These are phyloP conservation scores for Galbula dea DNA, from an alignment of 2,113 vertebrate genomes.

Conservation along the genomic window DNA sequence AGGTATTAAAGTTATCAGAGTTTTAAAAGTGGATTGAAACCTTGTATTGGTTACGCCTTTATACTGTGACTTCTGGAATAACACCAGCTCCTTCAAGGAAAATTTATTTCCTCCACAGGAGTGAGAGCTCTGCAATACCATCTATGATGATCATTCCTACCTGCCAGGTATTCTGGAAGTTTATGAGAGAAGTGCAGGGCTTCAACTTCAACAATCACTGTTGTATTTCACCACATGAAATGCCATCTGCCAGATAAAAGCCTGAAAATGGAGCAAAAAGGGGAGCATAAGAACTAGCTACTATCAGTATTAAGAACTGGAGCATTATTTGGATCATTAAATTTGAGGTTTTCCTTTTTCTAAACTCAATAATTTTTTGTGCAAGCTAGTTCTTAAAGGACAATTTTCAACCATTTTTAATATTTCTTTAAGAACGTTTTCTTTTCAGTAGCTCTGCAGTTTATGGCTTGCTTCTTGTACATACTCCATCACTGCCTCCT, in stretches of 20 bases:
- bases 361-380: background rate
- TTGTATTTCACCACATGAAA: background rate
- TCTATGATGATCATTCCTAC: background rate
- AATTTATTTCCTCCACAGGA: background rate
- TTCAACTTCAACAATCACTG: background rate
- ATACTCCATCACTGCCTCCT: background rate
- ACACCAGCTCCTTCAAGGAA: background rate
- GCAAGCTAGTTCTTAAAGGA: background rate
- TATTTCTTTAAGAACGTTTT: background rate
- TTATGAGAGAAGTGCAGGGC: background rate
- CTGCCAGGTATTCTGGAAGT: background rate
- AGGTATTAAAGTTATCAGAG: background rate
- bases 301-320: background rate
- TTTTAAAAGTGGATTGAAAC: background rate
- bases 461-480: background rate
- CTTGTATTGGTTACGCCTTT: background rate
- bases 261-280: background rate
- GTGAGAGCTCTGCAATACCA: background rate
- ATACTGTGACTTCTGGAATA: background rate
- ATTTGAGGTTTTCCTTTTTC: background rate
- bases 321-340: background rate
- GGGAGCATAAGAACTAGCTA: background rate
- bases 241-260: background rate
- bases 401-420: background rate
- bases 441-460: background rate